A percentile compares a stretch with the other conserved stretches of the same genome.
These are phyloP conservation scores for Hecatera dysodea DNA, from an alignment of 2,888 invertebrate genomes.

Conservation along the genomic window DNA sequence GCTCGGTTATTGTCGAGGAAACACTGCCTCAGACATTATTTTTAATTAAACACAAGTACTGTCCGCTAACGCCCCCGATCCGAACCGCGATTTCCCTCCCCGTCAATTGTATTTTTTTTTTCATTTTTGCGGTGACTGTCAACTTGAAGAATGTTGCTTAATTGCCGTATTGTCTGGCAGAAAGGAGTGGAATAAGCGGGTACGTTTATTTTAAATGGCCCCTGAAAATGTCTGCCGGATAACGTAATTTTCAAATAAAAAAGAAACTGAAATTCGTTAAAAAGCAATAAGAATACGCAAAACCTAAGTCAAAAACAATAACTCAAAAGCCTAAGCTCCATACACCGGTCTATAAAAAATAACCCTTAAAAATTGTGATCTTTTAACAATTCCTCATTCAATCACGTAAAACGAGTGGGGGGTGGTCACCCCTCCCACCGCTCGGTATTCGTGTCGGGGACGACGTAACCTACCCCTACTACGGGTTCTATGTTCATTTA, in stretches of 20 bases:
- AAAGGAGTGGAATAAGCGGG: slow-evolving; percentile 59
- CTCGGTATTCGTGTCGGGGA: slow-evolving; percentile 77
- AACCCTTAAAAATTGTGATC: slow-evolving; percentile 77
- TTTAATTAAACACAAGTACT: slow-evolving; percentile 89
- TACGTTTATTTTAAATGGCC: slow-evolving; percentile 57
- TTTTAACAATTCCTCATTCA: slow-evolving; percentile 87
- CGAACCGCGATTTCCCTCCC: slow-evolving; percentile 74
- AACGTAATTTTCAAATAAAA: slow-evolving; percentile 4
- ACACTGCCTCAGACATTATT: slow-evolving; percentile 88
- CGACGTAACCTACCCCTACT: slow-evolving; percentile 77
- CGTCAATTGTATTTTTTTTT: slow-evolving; percentile 68
- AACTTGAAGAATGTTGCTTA: slow-evolving; percentile 64
- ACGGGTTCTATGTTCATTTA: slow-evolving; percentile 69
- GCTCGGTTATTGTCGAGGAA: slow-evolving; percentile 88
- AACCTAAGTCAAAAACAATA: slow-evolving; percentile 8
- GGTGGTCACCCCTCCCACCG: slow-evolving; percentile 71
- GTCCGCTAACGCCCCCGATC: slow-evolving; percentile 79
- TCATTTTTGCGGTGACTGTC: slow-evolving; percentile 62
- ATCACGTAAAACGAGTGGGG: slow-evolving; percentile 85
- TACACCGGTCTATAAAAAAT: slow-evolving; percentile 64
- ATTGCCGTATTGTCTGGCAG: slow-evolving; percentile 65
- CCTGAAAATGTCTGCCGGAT: slow-evolving; percentile 18
- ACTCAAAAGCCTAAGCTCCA: slow-evolving; percentile 54
- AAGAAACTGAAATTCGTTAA: background rate
- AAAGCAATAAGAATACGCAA: background rate